Percentiles rank a stretch among this genome's conserved stretches.
phyloP scores from a whole-genome alignment of 2,797 vertebrate genomes.

The Lophura swinhoii region DNA sequence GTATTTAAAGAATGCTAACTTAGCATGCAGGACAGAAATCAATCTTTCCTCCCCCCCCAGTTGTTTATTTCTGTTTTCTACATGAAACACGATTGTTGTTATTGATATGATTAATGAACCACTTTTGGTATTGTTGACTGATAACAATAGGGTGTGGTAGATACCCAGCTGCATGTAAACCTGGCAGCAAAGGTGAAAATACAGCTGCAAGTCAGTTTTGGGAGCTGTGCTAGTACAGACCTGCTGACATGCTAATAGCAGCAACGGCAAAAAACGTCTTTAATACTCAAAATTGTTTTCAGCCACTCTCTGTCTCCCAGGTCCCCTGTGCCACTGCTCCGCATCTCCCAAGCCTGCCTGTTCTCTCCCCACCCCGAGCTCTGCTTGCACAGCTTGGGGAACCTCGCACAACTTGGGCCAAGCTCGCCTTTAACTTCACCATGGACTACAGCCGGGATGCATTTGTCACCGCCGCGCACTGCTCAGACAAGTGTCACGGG shows the following conservation, averaged over 20 bases:
- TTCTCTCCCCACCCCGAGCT: background rate
- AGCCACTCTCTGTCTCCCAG: constrained; percentile 2
- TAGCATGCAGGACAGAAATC: constrained; percentile 68
- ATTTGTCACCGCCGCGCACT: constrained; percentile 43
- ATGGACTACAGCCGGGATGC: background rate
- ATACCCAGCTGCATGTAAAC: constrained; percentile 85
- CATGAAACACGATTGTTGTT: constrained; percentile 67
- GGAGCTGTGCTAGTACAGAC: constrained; percentile 80
- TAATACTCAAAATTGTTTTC: constrained; percentile 59
- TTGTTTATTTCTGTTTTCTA: constrained; percentile 73
- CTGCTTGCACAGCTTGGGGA: background rate
- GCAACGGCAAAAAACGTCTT: constrained; percentile 62
- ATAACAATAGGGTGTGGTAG: constrained; percentile 84
- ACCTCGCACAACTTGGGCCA: constrained; percentile 24
- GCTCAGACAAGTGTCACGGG: constrained; percentile 26
- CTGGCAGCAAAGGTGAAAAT: constrained; percentile 79
- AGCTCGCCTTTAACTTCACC: constrained; percentile 16
- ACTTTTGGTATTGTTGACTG: constrained; percentile 70
- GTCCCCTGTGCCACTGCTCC: background rate
- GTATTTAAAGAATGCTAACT: constrained; percentile 77
- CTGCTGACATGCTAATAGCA: constrained; percentile 80
- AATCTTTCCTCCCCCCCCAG: background rate
- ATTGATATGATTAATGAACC: constrained; percentile 67
- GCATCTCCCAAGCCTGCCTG: background rate
- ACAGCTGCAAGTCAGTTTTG: constrained; percentile 84